Evolutionary conservation across 2,113 vertebrate genomes (phyloP), one percentile per base, ranked within the genome.

Genomic region (Synodontis membranacea): DNA sequence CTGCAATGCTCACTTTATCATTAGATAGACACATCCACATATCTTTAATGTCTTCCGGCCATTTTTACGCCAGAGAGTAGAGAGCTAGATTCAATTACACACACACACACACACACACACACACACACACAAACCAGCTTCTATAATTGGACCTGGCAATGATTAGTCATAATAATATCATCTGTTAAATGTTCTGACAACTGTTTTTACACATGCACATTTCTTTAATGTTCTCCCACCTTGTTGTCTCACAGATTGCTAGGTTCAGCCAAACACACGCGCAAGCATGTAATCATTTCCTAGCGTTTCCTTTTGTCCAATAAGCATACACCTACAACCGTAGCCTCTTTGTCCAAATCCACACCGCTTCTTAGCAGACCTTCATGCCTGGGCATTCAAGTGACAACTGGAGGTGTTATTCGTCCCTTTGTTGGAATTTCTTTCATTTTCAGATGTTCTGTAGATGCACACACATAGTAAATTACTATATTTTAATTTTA

Each of bases 1-100:
- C 25, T 80, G n/a, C 74, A 80, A 80, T 42, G 78, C 56, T 86
- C 64, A 31, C 19, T 85, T 10, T 84, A 79, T 83, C 84, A 66
- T 84, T 54, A n/a, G 50, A 72, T 54, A 75, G 34, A 84, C 68
- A 74, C 34, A 44, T 37, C 52, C 68, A 68, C 62, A 83, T 58
- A 39, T 56, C 52, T 56, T 56, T 80, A 80, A 58, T 80, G 52
- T 25, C 78, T 80, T 58, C 52, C 23, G 34, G 52, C 58, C 78
- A 80, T 80, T 80, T 80, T 58, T 80, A 58, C 6, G 28, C 52
- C 34, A 80, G 21, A 42, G 52, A 58, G 12, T 10, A 39, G 78
- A 80, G 76, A 72, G 68, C 19, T 70, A 42, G 72, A 80, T 80
- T 80, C 23, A 80, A 80, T 80, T 58, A 80, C 58, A 39, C 52